Conservation (phyloP, 2,113 vertebrate genomes). For the Eptatretus burgeri region DNA sequence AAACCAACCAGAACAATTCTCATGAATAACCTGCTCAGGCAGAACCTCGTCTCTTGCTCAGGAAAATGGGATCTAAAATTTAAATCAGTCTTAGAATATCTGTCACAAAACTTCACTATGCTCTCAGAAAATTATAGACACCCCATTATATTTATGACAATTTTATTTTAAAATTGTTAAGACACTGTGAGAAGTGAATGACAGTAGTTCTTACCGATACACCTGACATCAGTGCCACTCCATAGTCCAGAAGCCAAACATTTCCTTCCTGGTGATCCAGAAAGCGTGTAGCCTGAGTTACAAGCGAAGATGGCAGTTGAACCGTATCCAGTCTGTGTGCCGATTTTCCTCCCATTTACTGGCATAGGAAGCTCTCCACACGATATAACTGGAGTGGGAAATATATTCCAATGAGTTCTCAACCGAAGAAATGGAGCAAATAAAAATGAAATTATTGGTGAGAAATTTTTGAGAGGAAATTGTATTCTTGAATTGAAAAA, state of each 20-base stretch:
- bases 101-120: too few relatives aligned
- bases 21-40: too few relatives aligned
- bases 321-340: constrained; percentile 46
- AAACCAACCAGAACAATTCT: too few relatives aligned
- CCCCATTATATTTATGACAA: too few relatives aligned
- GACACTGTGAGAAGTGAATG: too few relatives aligned
- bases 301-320: constrained; percentile 93
- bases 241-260: constrained; percentile 91
- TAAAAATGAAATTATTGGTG: neutral
- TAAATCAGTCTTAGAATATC: too few relatives aligned
- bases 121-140: too few relatives aligned
- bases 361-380: constrained; percentile 64
- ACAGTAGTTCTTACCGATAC: constrained; percentile 32
- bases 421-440: neutral
- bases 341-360: constrained; percentile 72
- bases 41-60: too few relatives aligned
- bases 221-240: constrained; percentile 63
- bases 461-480: too few relatives aligned
- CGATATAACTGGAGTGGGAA: constrained; percentile 40
- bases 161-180: too few relatives aligned
- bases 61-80: too few relatives aligned
- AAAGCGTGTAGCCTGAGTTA: constrained; percentile 74
- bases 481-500: too few relatives aligned
- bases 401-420: constrained; percentile 6
- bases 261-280: constrained; percentile 66